Base-by-base conservation (phyloP, 2,888 invertebrate species). In the Drosophila imparisetae region DNA sequence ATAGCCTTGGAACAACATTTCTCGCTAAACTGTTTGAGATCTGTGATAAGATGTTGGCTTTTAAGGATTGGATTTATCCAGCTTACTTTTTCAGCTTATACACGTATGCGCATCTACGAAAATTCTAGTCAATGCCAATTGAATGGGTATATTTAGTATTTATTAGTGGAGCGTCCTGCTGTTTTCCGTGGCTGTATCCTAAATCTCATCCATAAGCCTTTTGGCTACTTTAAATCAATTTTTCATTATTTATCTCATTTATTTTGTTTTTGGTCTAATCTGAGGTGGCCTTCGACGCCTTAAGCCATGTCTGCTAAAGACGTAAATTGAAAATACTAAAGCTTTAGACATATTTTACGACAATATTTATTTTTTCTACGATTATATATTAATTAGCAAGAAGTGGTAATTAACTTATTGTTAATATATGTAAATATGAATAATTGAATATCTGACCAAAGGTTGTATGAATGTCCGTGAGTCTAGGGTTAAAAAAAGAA, bases 351-450 rank as follows among this genome's bases (percentile, higher is more conserved):
- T 52, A 75, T 55, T 67, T 68, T 65, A 64, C 72, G 61, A 57
- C 55, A 64, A 54, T 40, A 67, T 67, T 55, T 67, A 36, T 53
- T 42, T 29, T 40, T 49, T 63, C 72, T 77, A 64, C 62, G 74
- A 61, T 63, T 66, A 66, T 70, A 54, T 74, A 55, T 64, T 66
- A 74, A 74, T 66, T 63, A 77, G 60, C 74, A 70, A 77, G 63
- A 77, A 77, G 74, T 66, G 66, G 70, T 78, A 74, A 78, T 74
- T 71, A 63, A 62, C 71, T 45, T 74, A 67, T 78, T 71, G 74
- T 71, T 77, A 77, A 77, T 60, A 74, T 74, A 70, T 74, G 74
- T 77, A 62, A 71, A 78, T 74, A 71, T 52, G 40, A 71, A 66
- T 78, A 59, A 74, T 71, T 78, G 77, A 74, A 74, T 61, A 57